Conservation (phyloP, 2,888 invertebrate genomes). For the Portevinia maculata region DNA sequence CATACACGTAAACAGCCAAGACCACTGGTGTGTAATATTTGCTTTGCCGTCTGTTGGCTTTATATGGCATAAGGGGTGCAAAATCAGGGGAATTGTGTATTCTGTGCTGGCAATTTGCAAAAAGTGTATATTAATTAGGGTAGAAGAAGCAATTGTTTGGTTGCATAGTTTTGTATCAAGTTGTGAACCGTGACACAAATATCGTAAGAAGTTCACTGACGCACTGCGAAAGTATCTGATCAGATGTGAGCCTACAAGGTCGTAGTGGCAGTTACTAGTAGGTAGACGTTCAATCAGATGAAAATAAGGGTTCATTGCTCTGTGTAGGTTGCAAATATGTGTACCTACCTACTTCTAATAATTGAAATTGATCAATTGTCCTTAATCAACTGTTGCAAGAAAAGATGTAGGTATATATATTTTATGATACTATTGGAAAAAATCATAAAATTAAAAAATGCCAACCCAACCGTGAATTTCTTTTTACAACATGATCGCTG, state of each 20-base stretch:
- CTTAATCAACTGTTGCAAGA: no score
- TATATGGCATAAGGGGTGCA: constrained; percentile 33
- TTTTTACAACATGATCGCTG: no score
- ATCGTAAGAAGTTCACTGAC: constrained; percentile 1
- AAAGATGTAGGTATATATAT: no score
- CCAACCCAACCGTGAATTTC: no score
- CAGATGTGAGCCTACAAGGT: constrained; percentile 4
- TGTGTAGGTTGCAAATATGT: background rate
- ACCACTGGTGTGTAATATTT: constrained; percentile 16
- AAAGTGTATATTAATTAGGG: constrained; percentile 54
- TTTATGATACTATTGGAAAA: no score
- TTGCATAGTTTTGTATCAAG: constrained; percentile 42
- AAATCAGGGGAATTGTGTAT: constrained; percentile 22
- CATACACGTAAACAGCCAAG: constrained; percentile 17
- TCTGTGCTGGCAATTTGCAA: constrained; percentile 28
- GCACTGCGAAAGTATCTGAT: background rate
- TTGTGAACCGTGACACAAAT: constrained; percentile 3
- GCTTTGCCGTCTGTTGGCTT: constrained; percentile 16
- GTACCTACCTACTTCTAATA: no score
- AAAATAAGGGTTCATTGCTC: constrained; percentile 10
- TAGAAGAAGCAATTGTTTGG: constrained; percentile 46
- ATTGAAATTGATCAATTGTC: no score
- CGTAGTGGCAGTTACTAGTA: background rate
- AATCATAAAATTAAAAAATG: no score
- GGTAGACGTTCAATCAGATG: no score